Percentiles rank a stretch among this genome's conserved stretches.
Evolutionary conservation across 2,888 invertebrate species (phyloP).

Genomic region (Dione vanillae): DNA sequence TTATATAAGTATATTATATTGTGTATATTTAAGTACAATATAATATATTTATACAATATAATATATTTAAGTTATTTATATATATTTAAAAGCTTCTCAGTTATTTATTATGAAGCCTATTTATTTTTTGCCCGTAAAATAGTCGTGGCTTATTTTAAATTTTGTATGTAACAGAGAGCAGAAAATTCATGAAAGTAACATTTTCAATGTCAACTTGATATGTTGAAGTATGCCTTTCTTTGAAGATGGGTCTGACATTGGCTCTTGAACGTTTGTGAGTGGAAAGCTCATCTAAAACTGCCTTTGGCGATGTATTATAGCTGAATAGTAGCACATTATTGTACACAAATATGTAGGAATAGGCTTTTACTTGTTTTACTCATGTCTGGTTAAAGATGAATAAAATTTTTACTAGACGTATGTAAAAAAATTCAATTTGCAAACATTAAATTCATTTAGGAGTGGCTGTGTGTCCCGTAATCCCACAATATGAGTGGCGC

Average conservation of each 20-base stretch:
- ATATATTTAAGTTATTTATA: too few species aligned
- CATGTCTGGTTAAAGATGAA: too few species aligned
- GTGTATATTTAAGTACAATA: too few species aligned
- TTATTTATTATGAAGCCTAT: too few species aligned
- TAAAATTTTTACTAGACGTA: too few species aligned
- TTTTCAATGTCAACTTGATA: conserved; percentile 16
- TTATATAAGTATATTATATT: too few species aligned
- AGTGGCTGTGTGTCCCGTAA: too few species aligned
- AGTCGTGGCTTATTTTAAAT: neutral
- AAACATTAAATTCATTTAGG: too few species aligned
- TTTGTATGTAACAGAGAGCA: neutral
- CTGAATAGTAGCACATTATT: conserved; percentile 3
- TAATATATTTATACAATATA: too few species aligned
- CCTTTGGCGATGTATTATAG: conserved; percentile 12
- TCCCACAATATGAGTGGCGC: too few species aligned
- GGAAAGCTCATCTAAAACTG: conserved; percentile 19
- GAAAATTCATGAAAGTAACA: neutral
- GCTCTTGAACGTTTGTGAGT: conserved; percentile 11
- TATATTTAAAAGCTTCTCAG: too few species aligned
- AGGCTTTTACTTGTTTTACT: neutral
- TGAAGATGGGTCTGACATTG: conserved; percentile 20
- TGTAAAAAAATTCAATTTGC: too few species aligned
- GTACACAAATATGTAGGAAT: neutral
- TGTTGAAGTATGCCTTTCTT: conserved; percentile 8
- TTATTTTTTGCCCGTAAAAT: neutral